These are phyloP conservation scores for Nephotettix cincticeps DNA, from an alignment of 1,140 invertebrate species.

Conservation along the genomic window DNA sequence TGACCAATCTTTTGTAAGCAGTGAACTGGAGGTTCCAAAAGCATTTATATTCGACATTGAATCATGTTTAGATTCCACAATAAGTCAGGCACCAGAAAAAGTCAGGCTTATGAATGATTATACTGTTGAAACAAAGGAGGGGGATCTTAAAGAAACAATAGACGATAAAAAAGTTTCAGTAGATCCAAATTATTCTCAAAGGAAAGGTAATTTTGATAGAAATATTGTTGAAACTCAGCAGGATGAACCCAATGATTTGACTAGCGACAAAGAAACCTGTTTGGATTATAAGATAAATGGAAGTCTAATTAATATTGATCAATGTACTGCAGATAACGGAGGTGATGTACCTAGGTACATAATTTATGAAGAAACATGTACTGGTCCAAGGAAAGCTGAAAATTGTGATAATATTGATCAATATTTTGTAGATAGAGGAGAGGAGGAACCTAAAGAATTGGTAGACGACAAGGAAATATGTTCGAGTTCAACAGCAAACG, in stretches of 20 bases:
- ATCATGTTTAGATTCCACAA: too few relatives aligned
- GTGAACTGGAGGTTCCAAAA: too few relatives aligned
- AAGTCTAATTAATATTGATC: too few relatives aligned
- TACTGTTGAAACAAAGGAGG: background rate
- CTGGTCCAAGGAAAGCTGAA: too few relatives aligned
- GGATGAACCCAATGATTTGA: too few relatives aligned
- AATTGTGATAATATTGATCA: background rate
- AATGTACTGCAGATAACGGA: background rate
- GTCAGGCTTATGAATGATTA: background rate
- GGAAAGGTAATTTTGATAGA: background rate
- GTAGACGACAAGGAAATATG: too few relatives aligned
- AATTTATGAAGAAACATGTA: background rate
- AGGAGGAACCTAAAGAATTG: background rate
- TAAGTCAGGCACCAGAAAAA: background rate
- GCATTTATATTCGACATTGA: too few relatives aligned
- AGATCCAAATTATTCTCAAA: background rate
- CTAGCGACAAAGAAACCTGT: too few relatives aligned
- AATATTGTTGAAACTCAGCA: background rate
- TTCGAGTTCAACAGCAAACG: too few relatives aligned
- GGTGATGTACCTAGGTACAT: background rate
- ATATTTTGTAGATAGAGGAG: background rate
- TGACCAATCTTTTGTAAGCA: too few relatives aligned
- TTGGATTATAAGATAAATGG: too few relatives aligned
- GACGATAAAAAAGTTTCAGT: background rate
- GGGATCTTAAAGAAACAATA: background rate